These are phyloP conservation scores for Micropoecilia bifurca DNA, from an alignment of 2,797 vertebrate genomes.

Conservation along the genomic window DNA sequence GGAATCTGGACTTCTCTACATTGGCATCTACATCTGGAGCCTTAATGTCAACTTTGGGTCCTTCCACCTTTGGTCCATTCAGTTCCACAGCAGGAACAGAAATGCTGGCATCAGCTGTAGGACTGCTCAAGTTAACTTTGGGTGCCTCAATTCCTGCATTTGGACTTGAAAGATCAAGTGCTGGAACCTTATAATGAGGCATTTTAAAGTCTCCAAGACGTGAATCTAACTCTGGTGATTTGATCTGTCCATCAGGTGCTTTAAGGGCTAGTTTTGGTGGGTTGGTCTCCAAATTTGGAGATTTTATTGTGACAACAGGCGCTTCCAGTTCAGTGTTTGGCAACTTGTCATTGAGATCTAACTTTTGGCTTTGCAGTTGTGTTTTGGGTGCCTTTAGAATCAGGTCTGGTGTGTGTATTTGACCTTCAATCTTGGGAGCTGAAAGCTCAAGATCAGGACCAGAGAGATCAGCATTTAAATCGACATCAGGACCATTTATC, in stretches of 20 bases:
- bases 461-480: slow-evolving; percentile 55
- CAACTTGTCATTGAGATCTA: slow-evolving; percentile 33
- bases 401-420: slow-evolving; percentile 44
- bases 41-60: slow-evolving; percentile 35
- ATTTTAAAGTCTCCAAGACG: slow-evolving; percentile 64
- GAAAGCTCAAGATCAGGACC: slow-evolving; percentile 45
- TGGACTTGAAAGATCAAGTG: slow-evolving; percentile 49
- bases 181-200: slow-evolving; percentile 66
- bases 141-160: slow-evolving; percentile 45
- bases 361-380: too few species aligned
- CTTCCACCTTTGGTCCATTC: slow-evolving; percentile 26
- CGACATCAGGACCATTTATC: slow-evolving; percentile 43
- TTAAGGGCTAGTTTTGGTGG: slow-evolving; percentile 34
- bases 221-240: slow-evolving; percentile 59
- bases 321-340: slow-evolving; percentile 53
- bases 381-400: slow-evolving; percentile 49
- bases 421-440: slow-evolving; percentile 55
- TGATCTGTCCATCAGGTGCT: slow-evolving; percentile 47
- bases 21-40: slow-evolving; percentile 40
- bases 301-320: slow-evolving; percentile 33
- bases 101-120: slow-evolving; percentile 25
- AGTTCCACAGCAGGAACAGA: slow-evolving; percentile 40
- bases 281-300: slow-evolving; percentile 40
- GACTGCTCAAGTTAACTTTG: slow-evolving; percentile 16
- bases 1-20: slow-evolving; percentile 48